Percentiles rank a stretch among this genome's conserved stretches.
These are phyloP conservation scores for Palythoa caribaeorum DNA, from an alignment of 92 coral and sea anemone genomes.

Conservation along the genomic window DNA sequence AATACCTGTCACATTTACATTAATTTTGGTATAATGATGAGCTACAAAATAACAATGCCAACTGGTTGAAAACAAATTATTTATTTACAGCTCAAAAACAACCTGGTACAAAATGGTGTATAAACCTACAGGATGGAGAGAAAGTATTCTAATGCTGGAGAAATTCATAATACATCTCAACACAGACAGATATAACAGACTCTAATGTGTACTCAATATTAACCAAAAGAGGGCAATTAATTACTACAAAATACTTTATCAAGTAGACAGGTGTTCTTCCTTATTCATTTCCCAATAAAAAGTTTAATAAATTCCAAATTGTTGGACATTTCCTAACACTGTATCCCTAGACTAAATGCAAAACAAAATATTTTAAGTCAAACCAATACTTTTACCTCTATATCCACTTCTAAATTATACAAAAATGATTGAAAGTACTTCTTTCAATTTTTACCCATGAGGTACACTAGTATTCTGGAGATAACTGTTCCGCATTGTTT, in stretches of 20 bases:
- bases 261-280: not conserved
- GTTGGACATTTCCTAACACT: not conserved
- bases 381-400: not conserved
- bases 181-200: not conserved
- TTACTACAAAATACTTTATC: slow-evolving; percentile 5
- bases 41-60: not conserved
- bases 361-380: not conserved
- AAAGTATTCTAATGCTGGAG: not conserved
- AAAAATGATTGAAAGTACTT: not conserved
- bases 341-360: not conserved
- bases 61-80: slow-evolving; percentile 33
- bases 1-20: too few relatives aligned
- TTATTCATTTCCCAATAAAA: not conserved
- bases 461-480: not conserved
- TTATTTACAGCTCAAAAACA: slow-evolving; percentile 50
- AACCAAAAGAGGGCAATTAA: not conserved
- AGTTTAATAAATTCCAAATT: not conserved
- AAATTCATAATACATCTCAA: not conserved
- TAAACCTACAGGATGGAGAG: not conserved
- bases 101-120: slow-evolving; percentile 39
- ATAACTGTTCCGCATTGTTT: not conserved
- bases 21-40: not conserved
- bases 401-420: not conserved
- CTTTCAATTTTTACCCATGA: not conserved
- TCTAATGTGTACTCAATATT: not conserved